Evolutionary conservation across 1,140 invertebrate species (phyloP), one percentile per base, ranked within the genome.

Genomic region (Brachionus koreanus): DNA sequence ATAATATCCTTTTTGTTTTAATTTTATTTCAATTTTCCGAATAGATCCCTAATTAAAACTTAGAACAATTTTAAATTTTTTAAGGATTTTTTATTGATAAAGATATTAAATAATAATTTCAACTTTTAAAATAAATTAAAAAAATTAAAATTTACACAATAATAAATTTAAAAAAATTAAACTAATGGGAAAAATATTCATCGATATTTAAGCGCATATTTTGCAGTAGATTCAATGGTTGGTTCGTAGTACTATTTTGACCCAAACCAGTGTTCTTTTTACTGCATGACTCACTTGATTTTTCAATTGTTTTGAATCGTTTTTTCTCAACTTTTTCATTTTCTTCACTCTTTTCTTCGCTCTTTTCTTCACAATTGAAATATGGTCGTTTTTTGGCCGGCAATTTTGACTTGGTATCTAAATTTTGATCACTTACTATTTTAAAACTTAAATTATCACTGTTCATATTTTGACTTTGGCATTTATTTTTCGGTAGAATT

Each of bases 151-250:
- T 69, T 16, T 39, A 57, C 49, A 57, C 16, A 23, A 19, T 23
- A 57, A 57, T 57, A 57, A n/a, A 57, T 25, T 57, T n/a, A 52
- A 16, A 19, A 52, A 19, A 49, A n/a, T 63, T 67, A 35, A 67
- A 67, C 35, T 37, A 74, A 74, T 10, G 39, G 9, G 39, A 16
- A 74, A 74, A 74, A 29, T 74, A 74, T 13, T 74, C 42, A 19
- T 74, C 69, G 25, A 74, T 46, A 74, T 74, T 74, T 39, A 74
- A 46, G 3, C 69, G 69, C 69, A 74, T 74, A 46, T 74, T 74
- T 46, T 74, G 69, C n/a, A 74, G 23, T n/a, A 74, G 43, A 33
- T 74, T 42, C 13, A 74, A 46, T 13, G 69, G 69, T 39, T 74
- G 69, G 46, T 46, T 46, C 3, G 63, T 35, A 13, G 16, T 35